Evolutionary conservation across 1,140 invertebrate species (phyloP).

Genomic region (Drosophila sucinea): DNA sequence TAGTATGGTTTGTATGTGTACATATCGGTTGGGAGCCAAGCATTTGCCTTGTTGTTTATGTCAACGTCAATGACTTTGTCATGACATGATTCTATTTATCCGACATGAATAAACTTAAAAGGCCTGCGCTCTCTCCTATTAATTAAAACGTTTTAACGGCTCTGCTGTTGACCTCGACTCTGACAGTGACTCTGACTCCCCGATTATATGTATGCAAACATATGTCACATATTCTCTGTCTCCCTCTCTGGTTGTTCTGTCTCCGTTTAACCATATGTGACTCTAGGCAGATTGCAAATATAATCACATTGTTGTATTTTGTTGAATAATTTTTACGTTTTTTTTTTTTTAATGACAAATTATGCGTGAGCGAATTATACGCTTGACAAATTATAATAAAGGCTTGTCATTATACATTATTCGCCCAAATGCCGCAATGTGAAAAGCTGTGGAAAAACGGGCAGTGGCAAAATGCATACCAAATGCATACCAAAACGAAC

Average conservation of each 20-base stretch:
- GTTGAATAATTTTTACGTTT: slow-evolving; percentile 24
- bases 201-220: not conserved
- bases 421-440: slow-evolving; percentile 18
- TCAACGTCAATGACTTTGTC: slow-evolving; percentile 64
- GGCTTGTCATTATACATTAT: slow-evolving; percentile 23
- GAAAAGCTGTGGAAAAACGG: slow-evolving; percentile 3
- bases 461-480: too few relatives aligned
- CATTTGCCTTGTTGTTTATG: slow-evolving; percentile 59
- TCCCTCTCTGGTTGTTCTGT: not conserved
- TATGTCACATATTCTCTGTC: slow-evolving; percentile 9
- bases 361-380: slow-evolving; percentile 52
- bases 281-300: slow-evolving; percentile 28
- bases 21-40: slow-evolving; percentile 22
- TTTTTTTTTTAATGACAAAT: slow-evolving; percentile 54
- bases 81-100: slow-evolving; percentile 38
- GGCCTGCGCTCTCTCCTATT: slow-evolving; percentile 1
- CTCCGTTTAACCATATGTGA: not conserved
- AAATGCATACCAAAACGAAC: too few relatives aligned
- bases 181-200: not conserved
- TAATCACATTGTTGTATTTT: slow-evolving; percentile 51
- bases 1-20: not conserved
- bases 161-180: slow-evolving; percentile 20
- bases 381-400: slow-evolving; percentile 51
- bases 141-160: slow-evolving; percentile 54
- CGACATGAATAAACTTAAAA: slow-evolving; percentile 17